Evolutionary conservation across 2,888 invertebrate genomes (phyloP).

Genomic region (Zaprionus bogoriensis): DNA sequence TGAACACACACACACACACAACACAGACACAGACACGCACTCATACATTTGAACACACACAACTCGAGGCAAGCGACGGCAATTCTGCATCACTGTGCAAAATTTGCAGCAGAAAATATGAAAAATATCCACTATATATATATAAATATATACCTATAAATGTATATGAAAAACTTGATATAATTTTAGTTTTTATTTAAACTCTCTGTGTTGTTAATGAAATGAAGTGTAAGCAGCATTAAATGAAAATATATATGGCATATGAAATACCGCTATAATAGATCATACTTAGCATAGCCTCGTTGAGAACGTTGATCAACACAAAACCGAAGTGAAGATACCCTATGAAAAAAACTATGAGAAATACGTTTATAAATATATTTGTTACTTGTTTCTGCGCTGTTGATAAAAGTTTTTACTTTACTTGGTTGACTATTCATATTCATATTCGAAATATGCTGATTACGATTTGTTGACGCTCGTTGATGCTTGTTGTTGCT

Average conservation of each 20-base stretch:
- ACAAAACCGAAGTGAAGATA: constrained; percentile 3
- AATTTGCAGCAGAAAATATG: constrained; percentile 19
- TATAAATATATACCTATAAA: constrained; percentile 10
- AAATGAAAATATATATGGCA: constrained; percentile 28
- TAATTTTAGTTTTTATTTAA: constrained; percentile 57
- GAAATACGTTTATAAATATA: constrained; percentile 33
- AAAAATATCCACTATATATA: constrained; percentile 3
- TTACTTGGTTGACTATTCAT: constrained; percentile 64
- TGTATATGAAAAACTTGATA: constrained; percentile 2
- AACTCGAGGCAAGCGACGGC: constrained; percentile 17
- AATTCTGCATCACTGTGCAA: constrained; percentile 11
- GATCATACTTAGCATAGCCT: constrained; percentile 40
- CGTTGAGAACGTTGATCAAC: constrained; percentile 51
- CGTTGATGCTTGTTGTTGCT: constrained; percentile 14
- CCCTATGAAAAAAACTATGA: constrained; percentile 19
- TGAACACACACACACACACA: constrained; percentile 1
- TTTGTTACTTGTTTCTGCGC: constrained; percentile 69
- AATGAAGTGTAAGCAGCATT: constrained; percentile 40
- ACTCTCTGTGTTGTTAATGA: constrained; percentile 70
- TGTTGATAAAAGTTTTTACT: constrained; percentile 59
- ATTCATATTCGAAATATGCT: constrained; percentile 21
- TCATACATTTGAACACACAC: too few relatives aligned
- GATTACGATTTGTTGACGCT: constrained; percentile 7
- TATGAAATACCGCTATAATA: constrained; percentile 32
- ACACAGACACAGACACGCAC: too few relatives aligned